These are phyloP conservation scores for Ornithoptera alexandrae DNA, from an alignment of 2,888 invertebrate genomes.

Conservation along the genomic window DNA sequence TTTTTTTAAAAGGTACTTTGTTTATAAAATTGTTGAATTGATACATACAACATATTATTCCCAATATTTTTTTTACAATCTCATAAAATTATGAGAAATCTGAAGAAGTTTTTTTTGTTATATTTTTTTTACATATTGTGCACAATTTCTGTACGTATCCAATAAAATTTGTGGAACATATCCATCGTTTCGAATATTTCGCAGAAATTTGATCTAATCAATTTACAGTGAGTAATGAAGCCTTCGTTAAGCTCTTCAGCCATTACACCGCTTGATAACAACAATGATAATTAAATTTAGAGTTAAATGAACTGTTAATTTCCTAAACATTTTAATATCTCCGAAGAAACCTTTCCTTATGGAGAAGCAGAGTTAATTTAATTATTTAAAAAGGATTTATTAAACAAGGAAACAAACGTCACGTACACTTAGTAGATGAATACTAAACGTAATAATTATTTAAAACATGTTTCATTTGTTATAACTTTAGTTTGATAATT, in stretches of 20 bases:
- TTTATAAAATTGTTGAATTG: too few species aligned
- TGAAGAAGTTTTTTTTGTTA: not conserved
- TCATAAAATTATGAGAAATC: not conserved
- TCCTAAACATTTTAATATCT: constrained; percentile 18
- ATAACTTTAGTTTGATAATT: not conserved
- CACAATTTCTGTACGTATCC: not conserved
- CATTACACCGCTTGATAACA: constrained; percentile 22
- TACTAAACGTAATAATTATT: not conserved
- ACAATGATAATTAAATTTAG: constrained; percentile 18
- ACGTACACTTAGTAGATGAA: too few species aligned
- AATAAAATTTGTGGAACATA: not conserved
- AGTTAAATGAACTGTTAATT: constrained; percentile 18
- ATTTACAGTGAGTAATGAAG: constrained; percentile 17
- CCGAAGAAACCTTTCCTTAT: not conserved
- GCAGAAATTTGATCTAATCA: constrained; percentile 8
- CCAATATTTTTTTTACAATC: too few species aligned
- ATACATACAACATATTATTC: too few species aligned
- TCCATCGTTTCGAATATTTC: constrained; percentile 3
- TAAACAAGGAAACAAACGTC: not conserved
- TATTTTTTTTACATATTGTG: not conserved
- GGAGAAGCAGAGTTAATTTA: not conserved
- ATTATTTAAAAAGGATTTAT: not conserved
- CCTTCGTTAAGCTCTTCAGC: constrained; percentile 6
- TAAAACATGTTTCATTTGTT: not conserved
- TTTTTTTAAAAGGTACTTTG: too few species aligned